phyloP scores from a whole-genome alignment of 2,888 invertebrate genomes.

The Linnaemya vulpina region DNA sequence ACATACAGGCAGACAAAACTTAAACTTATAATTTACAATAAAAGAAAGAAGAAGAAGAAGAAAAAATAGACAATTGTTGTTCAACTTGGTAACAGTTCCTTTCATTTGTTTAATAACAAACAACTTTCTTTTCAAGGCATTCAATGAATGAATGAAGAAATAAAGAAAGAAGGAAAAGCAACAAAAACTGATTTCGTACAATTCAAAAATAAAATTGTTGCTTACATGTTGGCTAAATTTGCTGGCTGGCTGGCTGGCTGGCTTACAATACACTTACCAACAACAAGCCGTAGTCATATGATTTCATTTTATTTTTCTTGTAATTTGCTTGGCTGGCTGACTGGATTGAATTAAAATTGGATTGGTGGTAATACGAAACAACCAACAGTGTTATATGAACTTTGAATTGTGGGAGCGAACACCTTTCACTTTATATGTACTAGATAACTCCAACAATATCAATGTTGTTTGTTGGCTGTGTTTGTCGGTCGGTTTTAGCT shows the following conservation, averaged over 20 bases:
- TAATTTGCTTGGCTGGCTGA: slow-evolving; percentile 53
- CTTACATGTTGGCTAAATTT: slow-evolving; percentile 57
- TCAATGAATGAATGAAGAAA: slow-evolving; percentile 54
- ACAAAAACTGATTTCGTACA: slow-evolving; percentile 32
- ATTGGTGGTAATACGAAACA: slow-evolving; percentile 71
- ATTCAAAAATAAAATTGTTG: slow-evolving; percentile 53
- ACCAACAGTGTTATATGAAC: slow-evolving; percentile 61
- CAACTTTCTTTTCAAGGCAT: slow-evolving; percentile 72
- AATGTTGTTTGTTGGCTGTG: slow-evolving; percentile 30
- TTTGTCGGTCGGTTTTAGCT: slow-evolving; percentile 39
- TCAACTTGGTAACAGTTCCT: slow-evolving; percentile 71
- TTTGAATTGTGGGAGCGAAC: slow-evolving; percentile 74
- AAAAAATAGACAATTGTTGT: slow-evolving; percentile 59
- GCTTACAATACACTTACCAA: slow-evolving; percentile 12
- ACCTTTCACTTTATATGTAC: slow-evolving; percentile 73
- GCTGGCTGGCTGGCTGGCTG: slow-evolving; percentile 46
- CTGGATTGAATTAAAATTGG: slow-evolving; percentile 61
- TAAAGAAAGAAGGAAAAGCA: slow-evolving; percentile 42
- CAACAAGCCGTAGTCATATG: slow-evolving; percentile 29
- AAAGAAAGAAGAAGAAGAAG: slow-evolving; percentile 6
- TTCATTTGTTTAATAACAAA: slow-evolving; percentile 71
- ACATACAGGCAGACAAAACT: slow-evolving; percentile 40
- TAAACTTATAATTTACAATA: slow-evolving; percentile 42
- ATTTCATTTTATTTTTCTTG: slow-evolving; percentile 25
- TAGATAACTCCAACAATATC: slow-evolving; percentile 48